Evolutionary conservation across 2,888 invertebrate species (phyloP), one percentile per base, ranked within the genome.

Genomic region (Corythucha ciliata): DNA sequence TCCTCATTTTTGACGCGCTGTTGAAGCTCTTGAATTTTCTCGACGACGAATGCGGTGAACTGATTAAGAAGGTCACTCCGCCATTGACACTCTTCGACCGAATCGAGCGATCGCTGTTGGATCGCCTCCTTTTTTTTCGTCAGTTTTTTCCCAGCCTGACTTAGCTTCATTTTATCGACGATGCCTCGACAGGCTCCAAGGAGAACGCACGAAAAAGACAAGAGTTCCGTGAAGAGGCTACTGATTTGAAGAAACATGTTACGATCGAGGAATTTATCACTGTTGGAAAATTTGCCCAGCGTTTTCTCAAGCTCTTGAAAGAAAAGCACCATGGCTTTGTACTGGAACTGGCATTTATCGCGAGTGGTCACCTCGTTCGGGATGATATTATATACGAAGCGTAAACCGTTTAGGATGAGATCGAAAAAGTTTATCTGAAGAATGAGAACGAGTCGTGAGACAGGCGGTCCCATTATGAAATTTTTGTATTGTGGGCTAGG

Each of bases 131-230:
- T 78, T 66, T 77, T 78, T n/a, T n/a, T n/a, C n/a, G n/a, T n/a
- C 61, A 76, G 78, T 1, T 72, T 70, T 60, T 76, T 78, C 62
- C 75, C 77, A 29, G 69, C 61, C 65, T 69, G 70, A 40, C 74
- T 61, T 36, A 74, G 73, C 34, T 72, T 58, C 10, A 32, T 29
- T 41, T 55, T 54, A 18, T 50, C 69, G 21, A 71, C 65, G 20
- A 76, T 57, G 52, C 76, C 75, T 62, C 71, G 70, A 66, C 74
- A 75, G 1, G 76, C 70, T 49, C 77, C 75, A 49, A 76, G 71
- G 3, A 80, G 64, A 53, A 76, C 46, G 44, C 56, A 53, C 7
- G 58, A 47, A 44, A 59, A 52, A 20, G 53, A 56, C 5, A 54
- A 37, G 21, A 59, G 41, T 37, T 59, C 59, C 18, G 57, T 52